Evolutionary conservation across 2,888 invertebrate genomes (phyloP).

Genomic region (Blera fallax): DNA sequence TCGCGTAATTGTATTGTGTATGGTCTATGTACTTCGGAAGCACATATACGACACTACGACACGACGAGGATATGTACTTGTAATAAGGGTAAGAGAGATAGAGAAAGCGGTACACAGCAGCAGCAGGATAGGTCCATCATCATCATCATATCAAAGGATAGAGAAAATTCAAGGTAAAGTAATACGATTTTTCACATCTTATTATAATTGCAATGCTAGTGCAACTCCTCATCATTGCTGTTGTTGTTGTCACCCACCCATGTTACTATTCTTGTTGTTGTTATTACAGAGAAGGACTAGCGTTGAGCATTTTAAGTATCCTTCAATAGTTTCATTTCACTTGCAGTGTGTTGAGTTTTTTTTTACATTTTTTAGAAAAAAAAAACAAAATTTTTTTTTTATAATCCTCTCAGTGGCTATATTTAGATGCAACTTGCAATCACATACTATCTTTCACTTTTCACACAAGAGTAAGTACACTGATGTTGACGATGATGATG

Average conservation of each 20-base stretch:
- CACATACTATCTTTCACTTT: constrained; percentile 50
- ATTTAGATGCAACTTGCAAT: constrained; percentile 43
- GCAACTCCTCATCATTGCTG: constrained; percentile 35
- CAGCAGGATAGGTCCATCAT: constrained; percentile 69
- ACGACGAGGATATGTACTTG: constrained; percentile 48
- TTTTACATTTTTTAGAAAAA: not conserved
- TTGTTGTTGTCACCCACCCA: constrained; percentile 21
- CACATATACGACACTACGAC: constrained; percentile 68
- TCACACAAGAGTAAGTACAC: constrained; percentile 24
- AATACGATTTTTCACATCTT: constrained; percentile 66
- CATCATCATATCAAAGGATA: constrained; percentile 68
- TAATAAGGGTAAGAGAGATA: constrained; percentile 64
- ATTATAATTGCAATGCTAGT: constrained; percentile 65
- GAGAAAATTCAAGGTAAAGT: constrained; percentile 73
- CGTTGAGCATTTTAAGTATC: constrained; percentile 57
- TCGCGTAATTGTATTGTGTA: constrained; percentile 64
- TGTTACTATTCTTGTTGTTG: constrained; percentile 6
- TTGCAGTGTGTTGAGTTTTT: constrained; percentile 24
- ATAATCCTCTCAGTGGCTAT: constrained; percentile 5
- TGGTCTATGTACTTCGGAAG: constrained; percentile 64
- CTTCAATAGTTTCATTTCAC: constrained; percentile 60
- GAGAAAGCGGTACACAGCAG: constrained; percentile 59
- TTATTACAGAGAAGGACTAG: constrained; percentile 2
- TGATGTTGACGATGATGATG: constrained; percentile 23
- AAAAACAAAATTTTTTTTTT: not conserved